phyloP scores from a whole-genome alignment of 2,888 invertebrate genomes.

The Leptopterna dolabrata region DNA sequence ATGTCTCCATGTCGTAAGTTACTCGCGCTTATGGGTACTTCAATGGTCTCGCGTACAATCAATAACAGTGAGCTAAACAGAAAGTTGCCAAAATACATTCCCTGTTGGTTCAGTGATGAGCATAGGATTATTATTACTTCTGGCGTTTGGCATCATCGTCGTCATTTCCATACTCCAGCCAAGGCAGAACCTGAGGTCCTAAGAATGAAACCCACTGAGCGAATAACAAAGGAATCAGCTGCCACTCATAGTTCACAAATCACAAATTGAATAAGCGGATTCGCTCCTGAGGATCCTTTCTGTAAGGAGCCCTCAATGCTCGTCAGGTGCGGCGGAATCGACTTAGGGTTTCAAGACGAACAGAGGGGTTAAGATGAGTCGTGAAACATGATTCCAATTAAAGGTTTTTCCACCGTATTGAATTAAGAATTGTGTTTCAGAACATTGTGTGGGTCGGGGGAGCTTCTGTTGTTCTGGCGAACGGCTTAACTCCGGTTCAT shows the following conservation, averaged over 20 bases:
- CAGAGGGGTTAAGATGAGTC: slow-evolving; percentile 7
- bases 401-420: slow-evolving; percentile 7
- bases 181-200: too few species aligned
- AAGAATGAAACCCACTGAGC: too few species aligned
- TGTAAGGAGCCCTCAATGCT: not conserved
- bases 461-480: slow-evolving; percentile 33
- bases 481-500: slow-evolving; percentile 35
- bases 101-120: too few species aligned
- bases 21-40: too few species aligned
- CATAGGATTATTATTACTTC: too few species aligned
- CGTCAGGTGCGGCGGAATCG: not conserved
- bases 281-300: not conserved
- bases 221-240: too few species aligned
- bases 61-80: too few species aligned
- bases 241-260: not conserved
- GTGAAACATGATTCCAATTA: slow-evolving; percentile 44
- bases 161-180: too few species aligned
- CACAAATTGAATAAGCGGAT: not conserved
- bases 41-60: too few species aligned
- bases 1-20: too few species aligned
- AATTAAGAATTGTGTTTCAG: slow-evolving; percentile 40
- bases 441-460: not conserved
- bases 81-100: too few species aligned
- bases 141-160: too few species aligned
- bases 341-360: not conserved